Conservation (phyloP, 1,140 invertebrate species). For the Holotrichia oblita region DNA sequence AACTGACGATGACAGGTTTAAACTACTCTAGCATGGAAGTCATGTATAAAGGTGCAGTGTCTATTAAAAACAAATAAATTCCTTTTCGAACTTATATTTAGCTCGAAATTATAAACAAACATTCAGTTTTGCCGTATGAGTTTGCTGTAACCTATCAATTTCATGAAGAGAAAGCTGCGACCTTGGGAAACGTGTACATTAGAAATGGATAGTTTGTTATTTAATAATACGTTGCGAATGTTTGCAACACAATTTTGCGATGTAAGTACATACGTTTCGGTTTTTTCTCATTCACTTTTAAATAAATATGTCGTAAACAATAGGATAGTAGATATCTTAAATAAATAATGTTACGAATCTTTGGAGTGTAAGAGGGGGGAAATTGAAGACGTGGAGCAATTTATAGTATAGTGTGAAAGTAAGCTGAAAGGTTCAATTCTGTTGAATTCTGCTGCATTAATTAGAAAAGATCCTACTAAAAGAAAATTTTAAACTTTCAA, state of each 20-base stretch:
- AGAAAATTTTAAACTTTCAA: too few relatives aligned
- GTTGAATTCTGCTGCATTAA: too few relatives aligned
- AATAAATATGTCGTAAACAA: too few relatives aligned
- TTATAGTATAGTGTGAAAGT: too few relatives aligned
- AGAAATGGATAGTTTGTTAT: conserved; percentile 15
- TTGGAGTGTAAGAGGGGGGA: too few relatives aligned
- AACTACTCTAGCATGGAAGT: not conserved
- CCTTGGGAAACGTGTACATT: conserved; percentile 23
- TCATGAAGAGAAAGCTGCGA: not conserved
- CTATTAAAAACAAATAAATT: not conserved
- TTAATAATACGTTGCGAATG: conserved; percentile 7
- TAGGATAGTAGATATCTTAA: too few relatives aligned
- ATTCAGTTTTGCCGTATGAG: not conserved
- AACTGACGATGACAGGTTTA: conserved; percentile 7
- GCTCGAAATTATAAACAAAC: too few relatives aligned
- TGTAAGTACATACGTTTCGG: not conserved
- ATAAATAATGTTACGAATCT: too few relatives aligned
- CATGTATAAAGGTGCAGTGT: not conserved
- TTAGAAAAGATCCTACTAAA: too few relatives aligned
- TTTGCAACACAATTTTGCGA: conserved; percentile 18
- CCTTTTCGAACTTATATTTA: not conserved
- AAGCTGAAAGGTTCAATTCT: too few relatives aligned
- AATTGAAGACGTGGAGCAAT: too few relatives aligned
- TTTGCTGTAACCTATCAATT: not conserved
- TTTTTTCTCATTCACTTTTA: too few relatives aligned